Base-by-base conservation (phyloP, 2,113 vertebrate species). In the Xiphias gladius region DNA sequence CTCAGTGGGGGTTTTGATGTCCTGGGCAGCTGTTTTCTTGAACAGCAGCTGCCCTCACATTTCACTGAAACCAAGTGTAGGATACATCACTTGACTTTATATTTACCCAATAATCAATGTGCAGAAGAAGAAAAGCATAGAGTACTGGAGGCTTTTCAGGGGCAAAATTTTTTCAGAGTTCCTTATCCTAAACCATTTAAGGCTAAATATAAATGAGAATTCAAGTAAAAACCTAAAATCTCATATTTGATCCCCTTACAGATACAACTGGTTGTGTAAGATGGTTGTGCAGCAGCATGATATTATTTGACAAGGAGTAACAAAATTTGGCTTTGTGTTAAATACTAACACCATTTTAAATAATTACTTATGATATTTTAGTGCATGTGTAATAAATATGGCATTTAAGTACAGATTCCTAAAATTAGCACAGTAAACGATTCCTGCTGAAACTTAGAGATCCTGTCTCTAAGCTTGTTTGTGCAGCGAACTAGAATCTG, bases 11-110 rank as follows among this genome's bases (percentile, higher is more conserved):
- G 46, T 67, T 73, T 84, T 82, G 17, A 78, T 80, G 76, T 82
- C 12, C 59, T 70, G 67, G 62, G 37, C 72, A 77, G 83, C 81
- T 74, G 85, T 83, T 79, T 79, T 68, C 52, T 75, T 64, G 19
- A 69, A 70, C 76, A 85, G 59, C 69, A 83, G 43, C 19, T 84
- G 52, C n/a, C 54, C 41, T 26, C 66, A n/a, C 7, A 73, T 71
- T 57, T 64, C 32, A 62, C 68, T 83, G 28, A 65, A 73, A 64
- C 30, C 55, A 59, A 7, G 65, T 64, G 14, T n/a, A 12, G 43
- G 16, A 63, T 11, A 35, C 14, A 6, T 41, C 20, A 30, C 20
- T 66, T 70, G 54, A 81, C 35, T 80, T 86, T 81, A 66, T 19
- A 61, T 67, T 28, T 52, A n/a, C 12, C 14, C 41, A 68, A 43